Evolutionary conservation across 2,797 vertebrate species (phyloP).

Genomic region (Betta splendens): DNA sequence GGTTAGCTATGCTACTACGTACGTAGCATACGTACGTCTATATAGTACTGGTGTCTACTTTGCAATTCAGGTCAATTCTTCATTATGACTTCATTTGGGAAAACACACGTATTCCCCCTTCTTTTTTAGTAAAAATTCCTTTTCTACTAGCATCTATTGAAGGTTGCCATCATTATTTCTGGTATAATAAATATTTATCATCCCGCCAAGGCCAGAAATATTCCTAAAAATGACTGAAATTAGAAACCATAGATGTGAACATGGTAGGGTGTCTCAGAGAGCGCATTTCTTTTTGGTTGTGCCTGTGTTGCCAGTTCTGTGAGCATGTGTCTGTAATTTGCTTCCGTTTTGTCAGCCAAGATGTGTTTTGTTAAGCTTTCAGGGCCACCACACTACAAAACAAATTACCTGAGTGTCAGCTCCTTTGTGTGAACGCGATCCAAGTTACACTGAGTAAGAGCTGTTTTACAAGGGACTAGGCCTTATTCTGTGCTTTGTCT

Average conservation of each 20-base stretch:
- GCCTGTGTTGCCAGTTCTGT: background rate
- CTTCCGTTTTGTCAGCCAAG: no score
- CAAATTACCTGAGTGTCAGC: background rate
- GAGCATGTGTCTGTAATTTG: background rate
- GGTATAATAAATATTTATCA: constrained; percentile 35
- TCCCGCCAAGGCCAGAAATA: constrained; percentile 11
- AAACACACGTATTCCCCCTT: constrained; percentile 40
- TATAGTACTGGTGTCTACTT: constrained; percentile 23
- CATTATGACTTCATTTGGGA: constrained; percentile 37
- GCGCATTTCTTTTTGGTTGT: no score
- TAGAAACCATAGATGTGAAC: no score
- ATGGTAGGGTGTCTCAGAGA: no score
- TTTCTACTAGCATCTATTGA: constrained; percentile 36
- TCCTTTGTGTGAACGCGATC: no score
- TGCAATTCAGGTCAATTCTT: constrained; percentile 41
- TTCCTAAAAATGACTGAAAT: no score
- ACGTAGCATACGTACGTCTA: constrained; percentile 7
- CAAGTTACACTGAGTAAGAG: constrained; percentile 26
- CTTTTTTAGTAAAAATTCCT: constrained; percentile 51
- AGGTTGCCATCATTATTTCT: constrained; percentile 44
- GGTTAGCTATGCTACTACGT: background rate
- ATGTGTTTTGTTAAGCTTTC: no score
- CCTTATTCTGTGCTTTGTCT: constrained; percentile 9
- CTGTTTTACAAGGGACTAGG: constrained; percentile 13
- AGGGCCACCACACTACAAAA: background rate